phyloP scores from a whole-genome alignment of 2,888 invertebrate species.

The Ennomos erosarius region DNA sequence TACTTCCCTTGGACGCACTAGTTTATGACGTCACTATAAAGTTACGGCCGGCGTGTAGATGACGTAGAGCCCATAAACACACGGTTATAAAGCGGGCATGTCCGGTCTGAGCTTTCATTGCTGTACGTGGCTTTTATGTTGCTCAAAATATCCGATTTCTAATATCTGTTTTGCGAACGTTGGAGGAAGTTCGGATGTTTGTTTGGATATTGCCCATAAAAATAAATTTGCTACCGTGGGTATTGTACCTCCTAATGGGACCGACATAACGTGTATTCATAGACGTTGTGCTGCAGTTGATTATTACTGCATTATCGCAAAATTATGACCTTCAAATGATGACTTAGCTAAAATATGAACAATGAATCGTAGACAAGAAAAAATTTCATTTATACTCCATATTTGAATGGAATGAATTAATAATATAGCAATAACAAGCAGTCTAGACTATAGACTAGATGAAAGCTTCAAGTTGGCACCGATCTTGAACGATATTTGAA shows the following conservation, averaged over 20 bases:
- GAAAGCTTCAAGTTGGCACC: constrained; percentile 19
- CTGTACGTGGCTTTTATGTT: constrained; percentile 39
- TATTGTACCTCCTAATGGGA: no score
- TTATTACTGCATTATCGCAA: no score
- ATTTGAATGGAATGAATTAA: constrained; percentile 10
- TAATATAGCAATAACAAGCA: constrained; percentile 1
- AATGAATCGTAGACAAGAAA: no score
- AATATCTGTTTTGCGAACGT: constrained; percentile 25
- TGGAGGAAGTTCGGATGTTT: constrained; percentile 5
- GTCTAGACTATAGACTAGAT: constrained; percentile 6
- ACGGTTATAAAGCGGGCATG: constrained; percentile 49
- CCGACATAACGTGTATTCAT: no score
- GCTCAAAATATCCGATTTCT: constrained; percentile 34
- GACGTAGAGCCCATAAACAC: constrained; percentile 56
- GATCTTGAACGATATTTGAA: constrained; percentile 21
- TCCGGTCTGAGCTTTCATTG: constrained; percentile 42
- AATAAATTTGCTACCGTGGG: no score
- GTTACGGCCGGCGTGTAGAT: constrained; percentile 53
- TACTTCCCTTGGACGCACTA: constrained; percentile 47
- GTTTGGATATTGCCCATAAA: constrained; percentile 10
- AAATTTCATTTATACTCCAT: not conserved
- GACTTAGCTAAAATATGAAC: no score
- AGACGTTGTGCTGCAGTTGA: not conserved
- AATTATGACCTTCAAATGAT: no score
- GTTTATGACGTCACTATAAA: constrained; percentile 56